A percentile compares a stretch with the other conserved stretches of the same genome.
phyloP scores from a whole-genome alignment of 1,140 invertebrate genomes.

The Lineus longissimus region DNA sequence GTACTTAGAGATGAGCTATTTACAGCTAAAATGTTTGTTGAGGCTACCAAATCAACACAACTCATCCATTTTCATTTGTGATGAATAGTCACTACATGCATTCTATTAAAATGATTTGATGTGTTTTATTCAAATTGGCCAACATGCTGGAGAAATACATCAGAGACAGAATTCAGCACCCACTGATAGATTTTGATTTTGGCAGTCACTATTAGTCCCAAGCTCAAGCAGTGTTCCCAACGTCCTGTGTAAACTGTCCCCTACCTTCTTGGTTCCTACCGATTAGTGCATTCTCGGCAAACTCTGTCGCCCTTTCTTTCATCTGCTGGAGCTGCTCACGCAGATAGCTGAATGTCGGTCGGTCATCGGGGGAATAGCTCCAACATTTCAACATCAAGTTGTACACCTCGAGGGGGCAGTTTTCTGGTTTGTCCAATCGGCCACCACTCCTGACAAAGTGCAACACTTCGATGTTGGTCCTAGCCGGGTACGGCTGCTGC shows the following conservation, averaged over 20 bases:
- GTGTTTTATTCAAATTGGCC: no score
- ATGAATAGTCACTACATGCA: no score
- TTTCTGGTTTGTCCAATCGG: conserved; percentile 67
- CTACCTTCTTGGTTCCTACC: not conserved
- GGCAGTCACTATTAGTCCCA: no score
- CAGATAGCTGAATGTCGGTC: conserved; percentile 73
- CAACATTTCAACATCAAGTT: conserved; percentile 71
- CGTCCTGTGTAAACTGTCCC: conserved; percentile 7
- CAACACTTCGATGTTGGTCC: conserved; percentile 85
- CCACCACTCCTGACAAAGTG: conserved; percentile 83
- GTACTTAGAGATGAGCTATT: no score
- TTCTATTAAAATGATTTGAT: no score
- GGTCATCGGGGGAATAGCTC: conserved; percentile 65
- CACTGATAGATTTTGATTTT: no score
- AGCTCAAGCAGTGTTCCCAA: conserved; percentile 2
- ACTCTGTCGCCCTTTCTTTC: not conserved
- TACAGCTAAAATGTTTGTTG: no score
- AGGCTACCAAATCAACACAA: no score
- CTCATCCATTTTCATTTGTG: no score
- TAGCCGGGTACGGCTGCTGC: conserved; percentile 90
- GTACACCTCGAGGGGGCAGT: conserved; percentile 78
- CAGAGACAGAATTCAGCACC: no score
- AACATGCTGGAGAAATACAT: no score
- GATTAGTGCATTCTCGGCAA: not conserved
- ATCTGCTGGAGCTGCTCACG: conserved; percentile 59